These are phyloP conservation scores for Pseudomyrmex sp. DNA, from an alignment of 1,140 invertebrate genomes.

Conservation along the genomic window DNA sequence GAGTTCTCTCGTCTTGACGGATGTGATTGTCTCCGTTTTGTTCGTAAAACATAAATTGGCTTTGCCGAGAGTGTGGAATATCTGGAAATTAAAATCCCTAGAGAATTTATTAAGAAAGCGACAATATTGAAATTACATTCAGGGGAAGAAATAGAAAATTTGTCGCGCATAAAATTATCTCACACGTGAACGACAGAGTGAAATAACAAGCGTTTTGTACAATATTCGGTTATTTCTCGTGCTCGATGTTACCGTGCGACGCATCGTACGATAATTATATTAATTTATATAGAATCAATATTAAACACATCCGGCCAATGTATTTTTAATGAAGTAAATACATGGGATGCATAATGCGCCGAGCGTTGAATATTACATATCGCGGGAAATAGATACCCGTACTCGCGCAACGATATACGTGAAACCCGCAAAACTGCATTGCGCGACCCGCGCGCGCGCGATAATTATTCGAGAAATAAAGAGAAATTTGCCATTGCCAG, in stretches of 20 bases:
- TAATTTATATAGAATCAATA: constrained; percentile 62
- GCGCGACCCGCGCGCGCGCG: constrained; percentile 8
- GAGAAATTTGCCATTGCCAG: constrained; percentile 39
- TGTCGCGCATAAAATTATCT: constrained; percentile 21
- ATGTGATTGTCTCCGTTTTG: constrained; percentile 17
- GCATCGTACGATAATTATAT: constrained; percentile 56
- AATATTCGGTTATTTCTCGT: constrained; percentile 52
- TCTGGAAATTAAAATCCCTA: background rate
- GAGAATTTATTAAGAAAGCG: constrained; percentile 5
- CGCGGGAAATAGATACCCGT: constrained; percentile 56
- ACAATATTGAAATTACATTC: background rate
- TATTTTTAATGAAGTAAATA: constrained; percentile 53
- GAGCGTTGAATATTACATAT: constrained; percentile 54
- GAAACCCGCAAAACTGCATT: constrained; percentile 44
- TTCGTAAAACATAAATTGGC: too few species aligned
- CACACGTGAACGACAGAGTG: constrained; percentile 11
- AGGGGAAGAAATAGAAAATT: background rate
- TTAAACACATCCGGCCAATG: constrained; percentile 49
- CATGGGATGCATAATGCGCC: constrained; percentile 20
- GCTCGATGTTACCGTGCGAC: constrained; percentile 47
- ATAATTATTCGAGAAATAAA: constrained; percentile 55
- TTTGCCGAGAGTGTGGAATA: too few species aligned
- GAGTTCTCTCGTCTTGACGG: background rate
- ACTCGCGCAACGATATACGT: constrained; percentile 38
- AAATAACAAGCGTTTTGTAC: constrained; percentile 50